Conservation (phyloP, 1,140 invertebrate species). For the Trichonephila clavipes region DNA sequence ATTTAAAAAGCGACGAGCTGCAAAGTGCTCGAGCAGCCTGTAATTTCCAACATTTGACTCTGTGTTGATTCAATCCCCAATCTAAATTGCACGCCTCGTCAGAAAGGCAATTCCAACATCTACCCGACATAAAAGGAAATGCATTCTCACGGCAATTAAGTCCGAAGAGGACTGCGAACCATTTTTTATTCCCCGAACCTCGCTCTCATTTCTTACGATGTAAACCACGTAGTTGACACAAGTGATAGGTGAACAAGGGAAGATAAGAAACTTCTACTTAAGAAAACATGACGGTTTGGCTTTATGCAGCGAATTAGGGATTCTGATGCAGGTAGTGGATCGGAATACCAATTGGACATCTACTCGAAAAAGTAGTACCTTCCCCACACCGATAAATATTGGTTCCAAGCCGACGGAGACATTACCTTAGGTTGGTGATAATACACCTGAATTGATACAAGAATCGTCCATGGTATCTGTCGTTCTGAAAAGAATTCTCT, state of each 20-base stretch:
- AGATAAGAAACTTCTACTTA: constrained; percentile 56
- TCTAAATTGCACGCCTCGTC: constrained; percentile 18
- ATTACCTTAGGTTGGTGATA: constrained; percentile 14
- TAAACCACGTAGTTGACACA: constrained; percentile 61
- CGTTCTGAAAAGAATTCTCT: not conserved
- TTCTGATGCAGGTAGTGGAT: not conserved
- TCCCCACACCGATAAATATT: constrained; percentile 26
- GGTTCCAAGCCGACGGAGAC: not conserved
- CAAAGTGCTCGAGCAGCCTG: constrained; percentile 46
- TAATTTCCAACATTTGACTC: constrained; percentile 57
- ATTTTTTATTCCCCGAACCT: constrained; percentile 42
- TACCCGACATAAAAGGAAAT: not conserved
- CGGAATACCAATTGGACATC: constrained; percentile 46
- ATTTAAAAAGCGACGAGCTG: constrained; percentile 66
- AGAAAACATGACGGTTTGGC: constrained; percentile 54
- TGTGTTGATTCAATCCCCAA: constrained; percentile 1
- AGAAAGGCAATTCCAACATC: not conserved
- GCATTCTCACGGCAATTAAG: constrained; percentile 57
- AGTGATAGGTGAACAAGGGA: constrained; percentile 45
- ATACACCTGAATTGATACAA: constrained; percentile 4
- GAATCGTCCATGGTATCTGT: constrained; percentile 14
- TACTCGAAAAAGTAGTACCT: not conserved
- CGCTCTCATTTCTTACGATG: constrained; percentile 43
- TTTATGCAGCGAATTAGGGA: constrained; percentile 35
- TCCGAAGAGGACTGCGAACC: not conserved